A percentile compares a stretch with the other conserved stretches of the same genome.
These are phyloP conservation scores for Halictus ligatus DNA, from an alignment of 2,888 invertebrate species.

Conservation along the genomic window DNA sequence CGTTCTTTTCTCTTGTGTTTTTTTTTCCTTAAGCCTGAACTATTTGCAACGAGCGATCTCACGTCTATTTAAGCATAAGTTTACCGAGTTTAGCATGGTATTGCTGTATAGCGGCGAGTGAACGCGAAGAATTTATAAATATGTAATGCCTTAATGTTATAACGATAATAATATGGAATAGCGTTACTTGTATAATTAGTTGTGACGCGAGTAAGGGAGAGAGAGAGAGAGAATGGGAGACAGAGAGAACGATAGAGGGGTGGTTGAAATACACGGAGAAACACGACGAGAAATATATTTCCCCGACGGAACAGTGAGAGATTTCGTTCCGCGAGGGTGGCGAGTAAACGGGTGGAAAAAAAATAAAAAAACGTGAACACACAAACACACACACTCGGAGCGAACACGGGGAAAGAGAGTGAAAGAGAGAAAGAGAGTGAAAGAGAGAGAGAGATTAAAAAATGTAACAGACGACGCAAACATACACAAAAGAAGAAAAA, in stretches of 20 bases:
- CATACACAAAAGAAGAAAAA: slow-evolving; percentile 7
- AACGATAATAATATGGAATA: slow-evolving; percentile 81
- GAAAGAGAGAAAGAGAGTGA: background rate
- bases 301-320: background rate
- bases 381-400: background rate
- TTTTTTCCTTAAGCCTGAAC: slow-evolving; percentile 75
- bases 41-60: slow-evolving; percentile 84
- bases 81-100: slow-evolving; percentile 79
- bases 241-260: slow-evolving; percentile 11
- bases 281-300: background rate
- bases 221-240: background rate
- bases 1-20: slow-evolving; percentile 41
- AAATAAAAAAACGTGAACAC: background rate
- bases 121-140: slow-evolving; percentile 81
- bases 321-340: background rate
- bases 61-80: slow-evolving; percentile 80
- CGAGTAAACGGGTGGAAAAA: background rate
- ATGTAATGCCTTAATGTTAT: slow-evolving; percentile 84
- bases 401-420: background rate
- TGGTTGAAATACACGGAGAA: background rate
- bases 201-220: slow-evolving; percentile 58
- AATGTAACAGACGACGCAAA: slow-evolving; percentile 2
- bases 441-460: slow-evolving; percentile 26
- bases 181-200: slow-evolving; percentile 78
- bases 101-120: slow-evolving; percentile 81